Conservation (phyloP, 2,113 vertebrate species). For the Chionis minor region DNA sequence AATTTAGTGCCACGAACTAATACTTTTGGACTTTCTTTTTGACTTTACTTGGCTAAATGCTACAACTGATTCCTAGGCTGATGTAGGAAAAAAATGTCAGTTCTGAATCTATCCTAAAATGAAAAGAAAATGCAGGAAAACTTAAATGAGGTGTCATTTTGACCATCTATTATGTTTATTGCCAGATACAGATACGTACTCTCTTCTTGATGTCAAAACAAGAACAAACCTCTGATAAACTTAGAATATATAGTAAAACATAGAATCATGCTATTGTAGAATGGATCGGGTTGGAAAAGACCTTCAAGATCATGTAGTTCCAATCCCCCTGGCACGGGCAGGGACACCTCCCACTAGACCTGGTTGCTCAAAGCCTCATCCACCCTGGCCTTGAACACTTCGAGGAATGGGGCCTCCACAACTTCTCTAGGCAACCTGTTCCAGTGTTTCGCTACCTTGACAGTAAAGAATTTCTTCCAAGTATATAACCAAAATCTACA, state of each 20-base stretch:
- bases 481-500: background rate
- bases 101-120: background rate
- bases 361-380: background rate
- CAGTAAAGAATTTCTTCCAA: background rate
- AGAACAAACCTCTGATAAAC: background rate
- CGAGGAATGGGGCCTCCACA: background rate
- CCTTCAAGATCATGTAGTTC: background rate
- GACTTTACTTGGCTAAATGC: background rate
- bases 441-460: background rate
- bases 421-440: background rate
- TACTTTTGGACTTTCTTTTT: background rate
- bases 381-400: background rate
- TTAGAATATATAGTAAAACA: background rate
- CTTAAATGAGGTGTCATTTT: background rate
- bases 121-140: background rate
- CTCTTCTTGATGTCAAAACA: background rate
- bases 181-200: background rate
- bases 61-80: background rate
- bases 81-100: background rate
- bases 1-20: background rate
- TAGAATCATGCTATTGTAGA: background rate
- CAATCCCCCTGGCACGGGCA: background rate
- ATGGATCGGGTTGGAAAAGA: background rate
- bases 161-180: background rate
- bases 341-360: background rate